phyloP scores from a whole-genome alignment of 2,113 vertebrate genomes.

The Lepus timidus region DNA sequence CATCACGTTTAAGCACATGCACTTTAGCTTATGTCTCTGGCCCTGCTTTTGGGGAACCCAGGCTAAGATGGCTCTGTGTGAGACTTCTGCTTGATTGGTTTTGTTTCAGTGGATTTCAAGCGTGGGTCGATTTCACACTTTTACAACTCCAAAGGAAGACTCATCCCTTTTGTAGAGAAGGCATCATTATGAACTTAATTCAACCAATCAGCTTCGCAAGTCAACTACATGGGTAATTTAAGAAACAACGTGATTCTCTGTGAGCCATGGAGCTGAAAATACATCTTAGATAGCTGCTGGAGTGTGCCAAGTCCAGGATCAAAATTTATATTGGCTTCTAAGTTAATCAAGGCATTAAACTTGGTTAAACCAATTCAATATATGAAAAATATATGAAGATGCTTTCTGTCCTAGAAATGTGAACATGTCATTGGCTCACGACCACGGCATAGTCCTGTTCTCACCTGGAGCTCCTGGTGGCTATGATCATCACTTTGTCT shows the following conservation, averaged over 20 bases:
- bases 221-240: background rate
- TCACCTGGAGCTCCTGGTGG: fast-evolving
- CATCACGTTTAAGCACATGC: background rate
- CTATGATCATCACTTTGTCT: background rate
- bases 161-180: background rate
- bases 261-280: conserved; percentile 42
- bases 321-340: conserved; percentile 33
- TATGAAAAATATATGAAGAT: background rate
- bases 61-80: background rate
- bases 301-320: background rate
- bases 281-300: conserved; percentile 39
- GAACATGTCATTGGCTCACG: background rate
- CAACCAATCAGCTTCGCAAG: background rate
- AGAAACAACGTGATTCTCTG: conserved; percentile 36
- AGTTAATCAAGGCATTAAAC: conserved; percentile 23
- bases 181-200: conserved; percentile 30
- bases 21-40: background rate
- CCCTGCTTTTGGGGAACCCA: background rate
- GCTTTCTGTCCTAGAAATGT: background rate
- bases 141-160: conserved; percentile 46
- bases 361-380: background rate
- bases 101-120: conserved; percentile 46
- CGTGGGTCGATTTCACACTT: background rate
- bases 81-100: conserved; percentile 9
- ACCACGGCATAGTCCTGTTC: background rate